A percentile compares a stretch with the other conserved stretches of the same genome.
Conservation (phyloP, 2,113 vertebrate species). For the Formicarius rufipectus region DNA sequence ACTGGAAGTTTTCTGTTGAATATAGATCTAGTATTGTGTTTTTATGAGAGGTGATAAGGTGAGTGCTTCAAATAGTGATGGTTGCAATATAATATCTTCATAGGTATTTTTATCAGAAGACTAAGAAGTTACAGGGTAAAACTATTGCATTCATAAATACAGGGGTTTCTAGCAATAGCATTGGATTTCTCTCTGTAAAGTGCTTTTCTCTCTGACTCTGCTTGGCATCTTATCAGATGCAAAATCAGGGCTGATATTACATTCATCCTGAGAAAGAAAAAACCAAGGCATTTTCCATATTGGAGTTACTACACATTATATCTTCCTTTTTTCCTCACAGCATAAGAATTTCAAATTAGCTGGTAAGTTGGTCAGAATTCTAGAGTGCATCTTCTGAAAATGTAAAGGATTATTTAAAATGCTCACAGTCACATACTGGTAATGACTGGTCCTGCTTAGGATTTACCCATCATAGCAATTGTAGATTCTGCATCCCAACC, state of each 20-base stretch:
- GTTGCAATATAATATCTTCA: background rate
- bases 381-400: background rate
- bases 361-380: background rate
- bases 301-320: background rate
- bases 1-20: background rate
- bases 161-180: background rate
- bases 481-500: conserved; percentile 35
- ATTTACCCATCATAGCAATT: background rate
- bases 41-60: background rate
- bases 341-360: background rate
- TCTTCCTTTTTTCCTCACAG: background rate
- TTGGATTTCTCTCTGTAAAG: background rate
- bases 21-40: background rate
- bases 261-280: background rate
- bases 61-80: background rate
- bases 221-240: background rate
- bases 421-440: background rate
- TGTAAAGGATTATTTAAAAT: background rate
- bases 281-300: background rate
- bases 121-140: background rate
- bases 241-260: background rate
- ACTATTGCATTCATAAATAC: background rate
- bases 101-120: background rate
- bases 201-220: background rate
- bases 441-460: conserved; percentile 19